Evolutionary conservation across 2,113 vertebrate species (phyloP).

Genomic region (Myiagra hebetior): DNA sequence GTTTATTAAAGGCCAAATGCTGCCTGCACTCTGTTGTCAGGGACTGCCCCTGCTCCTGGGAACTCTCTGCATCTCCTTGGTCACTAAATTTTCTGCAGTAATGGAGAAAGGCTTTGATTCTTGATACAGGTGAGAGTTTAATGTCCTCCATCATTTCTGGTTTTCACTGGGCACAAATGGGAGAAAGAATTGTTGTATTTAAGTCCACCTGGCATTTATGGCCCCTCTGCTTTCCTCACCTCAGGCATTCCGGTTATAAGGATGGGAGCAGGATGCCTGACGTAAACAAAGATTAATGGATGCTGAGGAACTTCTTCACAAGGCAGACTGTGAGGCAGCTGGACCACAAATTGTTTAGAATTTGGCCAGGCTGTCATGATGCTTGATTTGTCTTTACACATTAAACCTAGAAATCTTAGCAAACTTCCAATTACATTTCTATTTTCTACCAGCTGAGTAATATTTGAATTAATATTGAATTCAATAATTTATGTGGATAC

Average conservation of each 20-base stretch:
- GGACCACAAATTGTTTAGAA: not conserved
- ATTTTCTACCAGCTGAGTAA: not conserved
- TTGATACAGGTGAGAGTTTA: not conserved
- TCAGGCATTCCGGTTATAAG: not conserved
- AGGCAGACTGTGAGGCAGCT: not conserved
- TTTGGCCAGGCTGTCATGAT: not conserved
- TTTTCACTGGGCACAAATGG: not conserved
- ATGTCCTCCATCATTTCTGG: not conserved
- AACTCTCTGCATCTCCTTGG: not conserved
- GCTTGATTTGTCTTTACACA: not conserved
- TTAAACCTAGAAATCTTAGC: not conserved
- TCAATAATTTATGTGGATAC: not conserved
- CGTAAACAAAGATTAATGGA: not conserved
- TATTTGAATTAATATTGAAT: not conserved
- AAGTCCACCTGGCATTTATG: not conserved
- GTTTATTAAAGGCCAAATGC: not conserved
- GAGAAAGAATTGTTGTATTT: not conserved
- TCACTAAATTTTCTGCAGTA: not conserved
- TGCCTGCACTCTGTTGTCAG: rapidly evolving
- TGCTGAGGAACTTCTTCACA: not conserved
- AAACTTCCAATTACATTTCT: not conserved
- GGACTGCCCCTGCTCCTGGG: not conserved
- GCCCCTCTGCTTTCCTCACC: not conserved
- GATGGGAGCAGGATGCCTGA: not conserved
- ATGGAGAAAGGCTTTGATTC: not conserved